These are phyloP conservation scores for Sericinus montela DNA, from an alignment of 2,888 invertebrate genomes.

Conservation along the genomic window DNA sequence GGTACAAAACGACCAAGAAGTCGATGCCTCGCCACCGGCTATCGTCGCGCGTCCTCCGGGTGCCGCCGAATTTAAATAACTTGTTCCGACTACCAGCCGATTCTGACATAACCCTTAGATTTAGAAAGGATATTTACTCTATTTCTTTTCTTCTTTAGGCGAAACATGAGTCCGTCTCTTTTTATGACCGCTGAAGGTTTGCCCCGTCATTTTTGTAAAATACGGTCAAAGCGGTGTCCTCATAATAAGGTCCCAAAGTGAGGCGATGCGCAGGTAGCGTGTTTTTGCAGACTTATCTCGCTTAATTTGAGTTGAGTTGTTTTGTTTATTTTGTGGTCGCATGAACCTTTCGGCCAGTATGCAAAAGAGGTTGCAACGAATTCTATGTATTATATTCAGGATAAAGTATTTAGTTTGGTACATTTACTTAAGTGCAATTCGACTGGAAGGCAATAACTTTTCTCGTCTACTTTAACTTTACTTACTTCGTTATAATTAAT, in stretches of 20 bases:
- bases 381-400: background rate
- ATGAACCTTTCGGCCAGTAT: slow-evolving; percentile 39
- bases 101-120: slow-evolving; percentile 61
- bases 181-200: slow-evolving; percentile 30
- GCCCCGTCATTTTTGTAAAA: slow-evolving; percentile 44
- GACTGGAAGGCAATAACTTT: no score
- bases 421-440: background rate
- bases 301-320: slow-evolving; percentile 50
- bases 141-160: slow-evolving; percentile 43
- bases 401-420: slow-evolving; percentile 24
- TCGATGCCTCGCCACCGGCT: slow-evolving; percentile 12
- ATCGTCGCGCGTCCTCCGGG: slow-evolving; percentile 37
- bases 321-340: slow-evolving; percentile 52
- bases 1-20: slow-evolving; percentile 27
- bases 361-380: slow-evolving; percentile 27
- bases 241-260: slow-evolving; percentile 46
- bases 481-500: no score
- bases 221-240: slow-evolving; percentile 32
- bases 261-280: slow-evolving; percentile 61
- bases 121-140: slow-evolving; percentile 41
- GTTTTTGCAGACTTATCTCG: slow-evolving; percentile 62
- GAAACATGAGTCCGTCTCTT: slow-evolving; percentile 42
- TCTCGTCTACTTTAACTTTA: no score
- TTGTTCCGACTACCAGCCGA: slow-evolving; percentile 64
- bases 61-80: slow-evolving; percentile 69